phyloP scores from a whole-genome alignment of 2,113 vertebrate genomes.

The Carassius gibelio region DNA sequence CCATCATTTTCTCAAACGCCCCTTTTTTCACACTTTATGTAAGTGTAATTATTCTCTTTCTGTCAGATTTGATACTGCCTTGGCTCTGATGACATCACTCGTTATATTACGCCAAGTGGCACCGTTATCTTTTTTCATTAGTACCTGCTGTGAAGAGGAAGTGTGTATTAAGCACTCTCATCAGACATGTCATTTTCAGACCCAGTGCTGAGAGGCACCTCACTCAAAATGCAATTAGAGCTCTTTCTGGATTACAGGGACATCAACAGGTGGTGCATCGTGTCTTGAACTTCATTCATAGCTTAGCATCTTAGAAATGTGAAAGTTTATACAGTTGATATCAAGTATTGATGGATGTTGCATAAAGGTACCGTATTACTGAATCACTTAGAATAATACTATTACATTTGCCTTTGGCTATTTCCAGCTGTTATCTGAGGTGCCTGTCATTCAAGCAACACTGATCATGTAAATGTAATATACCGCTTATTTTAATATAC shows the following conservation, averaged over 20 bases:
- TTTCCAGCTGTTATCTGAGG: background rate
- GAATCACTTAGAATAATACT: background rate
- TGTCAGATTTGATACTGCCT: background rate
- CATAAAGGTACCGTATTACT: background rate
- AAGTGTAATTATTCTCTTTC: background rate
- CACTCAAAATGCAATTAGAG: constrained; percentile 23
- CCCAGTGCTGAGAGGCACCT: constrained; percentile 9
- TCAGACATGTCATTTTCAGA: constrained; percentile 40
- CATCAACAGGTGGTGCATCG: background rate
- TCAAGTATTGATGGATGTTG: background rate
- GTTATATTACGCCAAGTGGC: constrained; percentile 9
- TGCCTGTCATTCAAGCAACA: background rate
- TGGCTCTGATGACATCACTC: constrained; percentile 26
- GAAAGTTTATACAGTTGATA: background rate
- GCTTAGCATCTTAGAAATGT: background rate
- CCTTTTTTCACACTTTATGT: background rate
- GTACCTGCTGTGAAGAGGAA: constrained; percentile 58
- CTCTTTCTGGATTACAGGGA: background rate
- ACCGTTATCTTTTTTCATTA: constrained; percentile 46
- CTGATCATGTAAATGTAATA: background rate
- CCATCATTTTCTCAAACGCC: background rate
- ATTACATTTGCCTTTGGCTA: background rate
- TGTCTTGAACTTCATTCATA: background rate
- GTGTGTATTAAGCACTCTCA: constrained; percentile 48
- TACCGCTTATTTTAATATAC: background rate